A percentile compares a stretch with the other conserved stretches of the same genome.
These are phyloP conservation scores for Drosophila prolongata DNA, from an alignment of 2,888 invertebrate species.

Conservation along the genomic window DNA sequence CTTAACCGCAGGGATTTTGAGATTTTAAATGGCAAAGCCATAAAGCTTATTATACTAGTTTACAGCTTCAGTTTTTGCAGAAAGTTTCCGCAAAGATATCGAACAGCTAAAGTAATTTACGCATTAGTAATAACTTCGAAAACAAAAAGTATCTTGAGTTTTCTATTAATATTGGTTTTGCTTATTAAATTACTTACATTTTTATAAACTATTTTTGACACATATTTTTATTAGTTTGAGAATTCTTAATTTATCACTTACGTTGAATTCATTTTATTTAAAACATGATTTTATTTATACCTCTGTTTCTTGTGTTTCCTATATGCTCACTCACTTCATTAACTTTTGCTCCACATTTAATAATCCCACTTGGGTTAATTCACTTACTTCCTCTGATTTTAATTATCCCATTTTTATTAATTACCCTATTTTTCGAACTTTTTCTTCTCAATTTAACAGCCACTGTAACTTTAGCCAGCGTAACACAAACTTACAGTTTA, in stretches of 20 bases:
- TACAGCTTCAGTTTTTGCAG: not conserved
- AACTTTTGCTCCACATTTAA: not conserved
- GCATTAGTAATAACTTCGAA: not conserved
- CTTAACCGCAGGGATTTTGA: not conserved
- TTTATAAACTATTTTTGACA: too few species aligned
- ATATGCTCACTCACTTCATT: not conserved
- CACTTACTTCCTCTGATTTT: not conserved
- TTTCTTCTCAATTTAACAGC: not conserved
- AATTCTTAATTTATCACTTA: too few species aligned
- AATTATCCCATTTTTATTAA: constrained; percentile 2
- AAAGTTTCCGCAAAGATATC: not conserved
- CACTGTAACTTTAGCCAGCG: constrained; percentile 1
- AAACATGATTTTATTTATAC: too few species aligned
- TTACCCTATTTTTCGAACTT: not conserved
- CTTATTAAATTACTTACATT: too few species aligned
- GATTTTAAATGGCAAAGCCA: not conserved
- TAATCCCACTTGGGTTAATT: not conserved
- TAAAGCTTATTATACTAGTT: constrained; percentile 2
- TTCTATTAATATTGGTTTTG: too few species aligned
- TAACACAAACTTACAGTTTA: constrained; percentile 1
- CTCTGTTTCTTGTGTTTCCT: too few species aligned
- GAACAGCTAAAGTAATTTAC: not conserved
- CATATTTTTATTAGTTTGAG: too few species aligned
- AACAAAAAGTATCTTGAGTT: too few species aligned
- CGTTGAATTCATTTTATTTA: too few species aligned